Conservation (phyloP, 2,888 invertebrate genomes). For the Eupeodes luniger region DNA sequence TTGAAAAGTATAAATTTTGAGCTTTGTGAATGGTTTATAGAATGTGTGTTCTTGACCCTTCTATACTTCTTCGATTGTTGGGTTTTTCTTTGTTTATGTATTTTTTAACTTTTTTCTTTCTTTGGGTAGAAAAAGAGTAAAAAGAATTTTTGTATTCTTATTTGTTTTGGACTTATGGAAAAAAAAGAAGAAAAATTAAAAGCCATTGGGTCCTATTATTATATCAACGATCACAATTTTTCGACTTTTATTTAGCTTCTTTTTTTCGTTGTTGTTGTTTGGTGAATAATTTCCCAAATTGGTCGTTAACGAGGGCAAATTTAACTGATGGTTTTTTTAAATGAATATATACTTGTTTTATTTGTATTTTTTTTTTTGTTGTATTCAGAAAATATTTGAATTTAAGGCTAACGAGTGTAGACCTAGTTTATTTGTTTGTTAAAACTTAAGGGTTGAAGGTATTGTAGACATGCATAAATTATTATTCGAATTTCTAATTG, state of each 20-base stretch:
- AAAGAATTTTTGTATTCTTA: conserved; percentile 23
- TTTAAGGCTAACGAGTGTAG: neutral
- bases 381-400: neutral
- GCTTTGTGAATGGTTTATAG: neutral
- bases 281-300: conserved; percentile 71
- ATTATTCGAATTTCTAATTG: neutral
- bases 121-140: neutral
- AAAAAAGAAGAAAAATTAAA: neutral
- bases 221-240: conserved; percentile 28
- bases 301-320: conserved; percentile 65
- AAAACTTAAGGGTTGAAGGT: neutral
- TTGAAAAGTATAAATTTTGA: neutral
- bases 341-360: conserved; percentile 13
- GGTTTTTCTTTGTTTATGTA: conserved; percentile 2
- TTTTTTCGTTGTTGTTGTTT: conserved; percentile 41
- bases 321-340: conserved; percentile 35
- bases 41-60: conserved; percentile 61
- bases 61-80: neutral
- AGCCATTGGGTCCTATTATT: neutral
- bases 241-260: conserved; percentile 36
- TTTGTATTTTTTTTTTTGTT: neutral
- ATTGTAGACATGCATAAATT: neutral
- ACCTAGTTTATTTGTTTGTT: neutral
- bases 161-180: conserved; percentile 24
- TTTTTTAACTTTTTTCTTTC: neutral